phyloP scores from a whole-genome alignment of 2,797 vertebrate genomes.

The Spondyliosoma cantharus region DNA sequence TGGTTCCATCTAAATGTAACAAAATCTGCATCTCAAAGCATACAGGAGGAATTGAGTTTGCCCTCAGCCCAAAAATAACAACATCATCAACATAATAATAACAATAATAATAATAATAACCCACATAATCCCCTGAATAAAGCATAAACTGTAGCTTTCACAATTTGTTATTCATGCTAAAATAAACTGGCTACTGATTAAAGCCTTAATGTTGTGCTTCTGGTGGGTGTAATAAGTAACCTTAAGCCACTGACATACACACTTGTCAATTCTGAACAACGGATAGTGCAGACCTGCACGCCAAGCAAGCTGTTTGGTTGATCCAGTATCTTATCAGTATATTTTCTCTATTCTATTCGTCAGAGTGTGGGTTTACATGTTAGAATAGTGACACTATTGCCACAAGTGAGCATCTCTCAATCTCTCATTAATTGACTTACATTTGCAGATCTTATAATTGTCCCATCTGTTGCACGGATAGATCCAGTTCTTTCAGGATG shows the following conservation, averaged over 20 bases:
- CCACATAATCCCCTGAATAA: neutral
- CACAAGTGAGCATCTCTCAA: neutral
- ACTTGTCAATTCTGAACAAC: neutral
- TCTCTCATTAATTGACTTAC: neutral
- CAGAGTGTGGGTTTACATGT: neutral
- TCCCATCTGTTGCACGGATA: too few relatives aligned
- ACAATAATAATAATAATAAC: neutral
- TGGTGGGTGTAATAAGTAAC: too few relatives aligned
- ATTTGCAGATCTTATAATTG: too few relatives aligned
- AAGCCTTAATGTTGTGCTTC: neutral
- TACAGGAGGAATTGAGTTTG: neutral
- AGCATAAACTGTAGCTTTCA: neutral
- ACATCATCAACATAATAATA: too few relatives aligned
- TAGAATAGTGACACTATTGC: neutral
- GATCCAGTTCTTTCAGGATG: neutral
- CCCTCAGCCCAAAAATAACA: too few relatives aligned
- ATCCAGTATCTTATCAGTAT: neutral
- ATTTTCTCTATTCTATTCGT: neutral
- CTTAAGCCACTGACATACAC: neutral
- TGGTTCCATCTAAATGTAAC: neutral
- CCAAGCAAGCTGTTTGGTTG: neutral
- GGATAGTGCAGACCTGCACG: neutral
- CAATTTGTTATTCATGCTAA: neutral
- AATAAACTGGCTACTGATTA: neutral
- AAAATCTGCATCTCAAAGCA: neutral